These are phyloP conservation scores for Crocuta crocuta DNA, from an alignment of 2,113 vertebrate species.

Conservation along the genomic window DNA sequence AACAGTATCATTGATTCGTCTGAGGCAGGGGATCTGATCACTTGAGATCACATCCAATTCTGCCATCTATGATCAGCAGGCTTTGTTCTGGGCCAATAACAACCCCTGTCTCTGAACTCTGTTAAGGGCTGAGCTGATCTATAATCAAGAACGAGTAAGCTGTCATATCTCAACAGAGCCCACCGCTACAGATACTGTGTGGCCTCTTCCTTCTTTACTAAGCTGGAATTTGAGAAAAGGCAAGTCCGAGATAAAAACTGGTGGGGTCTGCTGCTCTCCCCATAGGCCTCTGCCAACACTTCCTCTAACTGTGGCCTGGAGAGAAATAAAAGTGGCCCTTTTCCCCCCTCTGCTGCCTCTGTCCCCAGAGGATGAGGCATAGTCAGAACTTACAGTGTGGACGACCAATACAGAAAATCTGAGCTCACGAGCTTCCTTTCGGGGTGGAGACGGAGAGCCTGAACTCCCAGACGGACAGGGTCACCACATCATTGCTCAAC, in stretches of 20 bases:
- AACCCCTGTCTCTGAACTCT: neutral
- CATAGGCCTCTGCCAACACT: neutral
- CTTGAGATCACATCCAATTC: neutral
- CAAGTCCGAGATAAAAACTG: slow-evolving; percentile 46
- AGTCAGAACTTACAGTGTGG: neutral
- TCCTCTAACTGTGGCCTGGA: slow-evolving; percentile 9
- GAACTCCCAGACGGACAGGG: slow-evolving; percentile 52
- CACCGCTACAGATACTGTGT: neutral
- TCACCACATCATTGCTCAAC: neutral
- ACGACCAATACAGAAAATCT: slow-evolving; percentile 20
- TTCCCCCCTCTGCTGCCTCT: neutral
- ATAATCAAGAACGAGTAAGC: slow-evolving; percentile 18
- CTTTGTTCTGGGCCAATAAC: neutral
- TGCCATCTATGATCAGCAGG: neutral
- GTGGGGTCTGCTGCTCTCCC: neutral
- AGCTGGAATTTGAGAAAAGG: slow-evolving; percentile 42
- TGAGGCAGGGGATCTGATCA: neutral
- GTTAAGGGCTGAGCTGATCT: neutral
- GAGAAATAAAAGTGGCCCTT: slow-evolving; percentile 51
- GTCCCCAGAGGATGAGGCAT: neutral
- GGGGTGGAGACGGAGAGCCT: slow-evolving; percentile 13
- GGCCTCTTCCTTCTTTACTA: slow-evolving; percentile 1
- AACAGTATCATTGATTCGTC: neutral
- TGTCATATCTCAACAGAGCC: neutral
- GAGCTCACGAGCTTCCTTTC: slow-evolving; percentile 40